These are phyloP conservation scores for Morpho deidamia DNA, from an alignment of 2,888 invertebrate genomes.

Conservation along the genomic window DNA sequence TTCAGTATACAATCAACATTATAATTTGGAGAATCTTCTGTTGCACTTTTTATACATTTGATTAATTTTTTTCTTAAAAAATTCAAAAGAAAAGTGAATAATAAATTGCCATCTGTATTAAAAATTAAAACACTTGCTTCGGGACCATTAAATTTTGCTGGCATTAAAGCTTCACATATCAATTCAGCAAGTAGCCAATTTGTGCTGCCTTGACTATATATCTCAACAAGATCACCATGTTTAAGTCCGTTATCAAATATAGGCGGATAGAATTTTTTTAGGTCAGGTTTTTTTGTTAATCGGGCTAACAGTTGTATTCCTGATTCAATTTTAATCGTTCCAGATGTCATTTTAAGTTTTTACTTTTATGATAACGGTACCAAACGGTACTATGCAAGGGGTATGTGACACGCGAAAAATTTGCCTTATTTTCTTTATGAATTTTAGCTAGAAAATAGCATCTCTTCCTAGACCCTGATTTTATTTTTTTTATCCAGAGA, in stretches of 20 bases:
- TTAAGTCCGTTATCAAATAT: constrained; percentile 60
- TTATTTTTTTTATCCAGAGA: no score
- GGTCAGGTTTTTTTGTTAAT: constrained; percentile 55
- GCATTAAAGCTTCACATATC: constrained; percentile 49
- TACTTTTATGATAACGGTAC: not conserved
- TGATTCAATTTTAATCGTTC: constrained; percentile 68
- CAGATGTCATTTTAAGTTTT: constrained; percentile 21
- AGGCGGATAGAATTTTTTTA: constrained; percentile 61
- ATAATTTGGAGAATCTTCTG: constrained; percentile 1
- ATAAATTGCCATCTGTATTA: constrained; percentile 62
- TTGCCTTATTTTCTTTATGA: no score
- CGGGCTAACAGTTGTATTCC: constrained; percentile 79
- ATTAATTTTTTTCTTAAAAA: constrained; percentile 32
- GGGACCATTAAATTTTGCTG: constrained; percentile 37
- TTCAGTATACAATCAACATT: constrained; percentile 30
- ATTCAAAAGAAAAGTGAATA: constrained; percentile 37
- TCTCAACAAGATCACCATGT: constrained; percentile 53
- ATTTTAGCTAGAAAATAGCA: no score
- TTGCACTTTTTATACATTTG: not conserved
- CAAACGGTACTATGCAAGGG: no score
- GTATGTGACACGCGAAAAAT: no score
- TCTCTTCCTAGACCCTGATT: no score
- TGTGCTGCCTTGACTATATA: constrained; percentile 40
- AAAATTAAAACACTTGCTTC: constrained; percentile 53
- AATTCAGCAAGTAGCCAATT: constrained; percentile 50